A percentile compares a stretch with the other conserved stretches of the same genome.
Evolutionary conservation across 2,113 vertebrate species (phyloP).

Genomic region (Siphamia tubifer): DNA sequence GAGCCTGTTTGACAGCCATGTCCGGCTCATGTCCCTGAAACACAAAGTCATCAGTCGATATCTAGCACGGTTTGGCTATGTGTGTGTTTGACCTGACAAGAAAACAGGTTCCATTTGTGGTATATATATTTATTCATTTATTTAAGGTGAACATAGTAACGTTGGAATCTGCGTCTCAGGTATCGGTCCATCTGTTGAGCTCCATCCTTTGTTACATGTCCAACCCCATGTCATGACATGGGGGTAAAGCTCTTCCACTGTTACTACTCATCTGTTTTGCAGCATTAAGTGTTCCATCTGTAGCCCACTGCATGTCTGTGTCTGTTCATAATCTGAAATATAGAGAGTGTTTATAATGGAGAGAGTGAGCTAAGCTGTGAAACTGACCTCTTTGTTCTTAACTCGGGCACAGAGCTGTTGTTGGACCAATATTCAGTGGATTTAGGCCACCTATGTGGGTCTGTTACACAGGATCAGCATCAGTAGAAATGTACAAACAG

Average conservation of each 20-base stretch:
- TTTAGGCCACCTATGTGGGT: conserved; percentile 8
- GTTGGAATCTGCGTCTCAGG: no score
- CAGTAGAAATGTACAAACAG: background rate
- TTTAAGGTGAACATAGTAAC: no score
- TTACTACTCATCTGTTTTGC: background rate
- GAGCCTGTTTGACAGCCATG: no score
- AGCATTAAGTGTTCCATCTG: background rate
- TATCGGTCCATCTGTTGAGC: background rate
- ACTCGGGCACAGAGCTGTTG: background rate
- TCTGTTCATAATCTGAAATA: background rate
- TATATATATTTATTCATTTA: no score
- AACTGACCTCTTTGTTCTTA: background rate
- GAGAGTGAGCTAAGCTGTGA: background rate
- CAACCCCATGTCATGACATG: background rate
- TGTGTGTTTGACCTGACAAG: no score
- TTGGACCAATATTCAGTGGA: background rate
- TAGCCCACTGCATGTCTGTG: no score
- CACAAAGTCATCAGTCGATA: no score
- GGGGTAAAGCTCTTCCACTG: background rate
- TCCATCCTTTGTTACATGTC: background rate
- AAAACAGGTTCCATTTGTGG: no score
- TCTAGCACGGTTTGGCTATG: no score
- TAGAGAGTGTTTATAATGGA: background rate
- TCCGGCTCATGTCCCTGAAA: no score
- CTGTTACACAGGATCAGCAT: conserved; percentile 4